Evolutionary conservation across 2,888 invertebrate species (phyloP), one percentile per base, ranked within the genome.

Genomic region (Lymantria dispar): DNA sequence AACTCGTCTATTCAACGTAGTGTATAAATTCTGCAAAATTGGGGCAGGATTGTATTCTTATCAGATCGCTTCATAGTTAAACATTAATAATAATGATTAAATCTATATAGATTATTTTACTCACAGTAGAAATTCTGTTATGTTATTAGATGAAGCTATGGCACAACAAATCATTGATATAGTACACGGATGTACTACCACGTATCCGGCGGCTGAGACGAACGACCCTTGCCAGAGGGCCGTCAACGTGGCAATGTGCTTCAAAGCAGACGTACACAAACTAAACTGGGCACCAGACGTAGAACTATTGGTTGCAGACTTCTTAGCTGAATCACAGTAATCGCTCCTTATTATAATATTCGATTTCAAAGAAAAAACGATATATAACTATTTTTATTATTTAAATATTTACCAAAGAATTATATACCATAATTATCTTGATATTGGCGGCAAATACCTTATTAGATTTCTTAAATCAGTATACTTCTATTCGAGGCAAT

Each of bases 231-330:
- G 85, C 58, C 13, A 69, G 48, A 61, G 58, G 48, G 62, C 74
- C 0, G 58, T 85, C 8, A 63, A 66, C 40, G 58, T 81, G 9
- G 73, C 74, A 45, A 76, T 68, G 44, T 85, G 85, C 64, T 85
- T 85, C 71, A 82, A 83, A 52, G 56, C 49, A 0, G 79, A 78
- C 56, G 75, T 84, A 33, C 81, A 84, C 55, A 78, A 83, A 52
- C 70, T 82, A 9, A 68, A 82, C 56, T 83, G 83, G 83, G 78
- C 81, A 3, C 85, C 85, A 0, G 56, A 56, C 48, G 58, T 76
- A 64, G 81, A 83, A 0, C 54, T 84, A 0, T 47, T 78, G 0
- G 44, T 79, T 0, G 84, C 69, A 8, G 83, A 83, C 30, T 50
- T 83, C 0, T 45, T 84, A 13, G 72, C 81, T 44, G 80, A 81